Base-by-base conservation (phyloP, 2,888 invertebrate species). In the Myopa testacea region DNA sequence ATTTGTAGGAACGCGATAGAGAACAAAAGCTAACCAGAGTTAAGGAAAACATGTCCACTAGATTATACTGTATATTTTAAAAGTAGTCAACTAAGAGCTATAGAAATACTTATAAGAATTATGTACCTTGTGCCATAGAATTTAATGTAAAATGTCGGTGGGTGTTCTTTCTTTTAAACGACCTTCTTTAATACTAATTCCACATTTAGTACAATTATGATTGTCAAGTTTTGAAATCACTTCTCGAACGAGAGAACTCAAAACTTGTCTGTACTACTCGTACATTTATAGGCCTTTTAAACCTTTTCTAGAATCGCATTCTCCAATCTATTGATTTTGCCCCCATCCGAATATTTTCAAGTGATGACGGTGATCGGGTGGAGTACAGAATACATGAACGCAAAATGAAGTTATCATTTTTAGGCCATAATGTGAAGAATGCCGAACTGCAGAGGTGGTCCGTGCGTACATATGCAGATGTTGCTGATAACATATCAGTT, bases 1-100 rank as follows among this genome's bases (percentile, higher is more conserved):
- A 83, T 85, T 55, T 84, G 84, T 72, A 75, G 78, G 45, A 70
- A 77, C 45, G 34, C 68, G 3, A 80, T 82, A 12, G 79, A 77
- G n/a, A 3, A 14, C 50, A 69, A 40, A 69, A 40, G 37, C 37
- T 19, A 8, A 72, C 26, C 2, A 26, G 26, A 26, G 26, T 26
- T 26, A 2, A 2, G 1, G 26, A 26, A 26, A 1, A 26, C 26
- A 26, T 26, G 26, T 26, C 26, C 26, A 26, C 26, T 26, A 26
- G 26, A 26, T 26, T 26, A 26, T 26, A 26, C 26, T 26, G 26
- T 26, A 26, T 26, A 26, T 26, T 26, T 26, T 26, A 26, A 26
- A 26, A 26, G 26, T 26, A 26, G 26, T 26, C 26, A 26, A 26
- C 1, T 26, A 26, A 26, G n/a, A n/a, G n/a, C n/a, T n/a, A n/a